Evolutionary conservation across 1,140 invertebrate species (phyloP), one percentile per base, ranked within the genome.

Genomic region (Aphelenchoides fujianensis): DNA sequence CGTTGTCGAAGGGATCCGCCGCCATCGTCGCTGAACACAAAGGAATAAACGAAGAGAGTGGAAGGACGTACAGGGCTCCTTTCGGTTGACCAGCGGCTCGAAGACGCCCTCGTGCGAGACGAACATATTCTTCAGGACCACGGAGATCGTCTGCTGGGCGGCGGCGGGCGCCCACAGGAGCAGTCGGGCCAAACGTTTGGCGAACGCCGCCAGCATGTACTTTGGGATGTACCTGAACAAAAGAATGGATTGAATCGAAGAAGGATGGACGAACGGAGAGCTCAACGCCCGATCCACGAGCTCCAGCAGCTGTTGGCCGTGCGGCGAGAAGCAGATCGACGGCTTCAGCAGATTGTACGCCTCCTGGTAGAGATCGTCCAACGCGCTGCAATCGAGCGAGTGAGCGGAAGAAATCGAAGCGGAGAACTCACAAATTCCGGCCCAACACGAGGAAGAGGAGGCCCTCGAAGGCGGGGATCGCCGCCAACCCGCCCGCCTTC

Each of bases 71-170:
- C 63, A 9, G 37, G 63, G 63, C 12, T 66, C 28, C 16, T 35
- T 35, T 30, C 63, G 31, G 32, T 66, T 66, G 3, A 30, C 63
- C 16, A 66, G 16, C n/a, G 31, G 16, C 2, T 66, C 63, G 31
- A 66, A 66, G n/a, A 66, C 36, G 9, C 32, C 63, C n/a, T 34
- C 16, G 36, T 66, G 63, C 1, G 16, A 12, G 12, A 36, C 32
- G 32, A 34, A 66, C 1, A 66, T 30, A 48, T 66, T 66, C 63
- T 66, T 66, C 63, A 66, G 2, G 12, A 66, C 63, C 27, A 19
- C 31, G n/a, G 53, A 16, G 31, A 66, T 66, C 63, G 53, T 12
- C 12, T 41, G 1, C 32, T 66, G 63, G 1, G 31, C 28, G 23
- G 37, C 16, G 31, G 31, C 63, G 12, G 63, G 63, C 2, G 63